Percentiles rank a stretch among this genome's conserved stretches.
Conservation (phyloP, 2,797 vertebrate genomes). For the Melanotaenia nigrans region DNA sequence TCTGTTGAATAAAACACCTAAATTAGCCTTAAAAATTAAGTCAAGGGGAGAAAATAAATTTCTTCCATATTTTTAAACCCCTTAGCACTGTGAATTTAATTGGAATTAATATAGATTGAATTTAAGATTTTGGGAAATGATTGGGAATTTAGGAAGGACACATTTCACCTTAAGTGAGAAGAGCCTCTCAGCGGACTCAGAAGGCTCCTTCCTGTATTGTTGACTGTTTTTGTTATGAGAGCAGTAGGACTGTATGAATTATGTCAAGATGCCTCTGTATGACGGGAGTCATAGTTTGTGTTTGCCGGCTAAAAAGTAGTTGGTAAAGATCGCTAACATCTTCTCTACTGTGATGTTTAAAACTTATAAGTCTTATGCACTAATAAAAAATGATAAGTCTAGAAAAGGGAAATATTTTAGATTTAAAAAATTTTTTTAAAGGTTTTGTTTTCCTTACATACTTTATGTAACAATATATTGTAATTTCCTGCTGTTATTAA, state of each 20-base stretch:
- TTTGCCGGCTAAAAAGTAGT: not conserved
- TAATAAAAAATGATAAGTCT: not conserved
- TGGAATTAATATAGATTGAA: not conserved
- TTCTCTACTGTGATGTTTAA: not conserved
- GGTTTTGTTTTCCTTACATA: too few relatives aligned
- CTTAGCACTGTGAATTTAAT: not conserved
- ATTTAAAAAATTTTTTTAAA: not conserved
- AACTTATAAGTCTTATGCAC: not conserved
- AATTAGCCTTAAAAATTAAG: not conserved
- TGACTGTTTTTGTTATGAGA: not conserved
- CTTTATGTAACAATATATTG: too few relatives aligned
- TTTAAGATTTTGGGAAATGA: not conserved
- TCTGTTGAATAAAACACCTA: constrained; percentile 3
- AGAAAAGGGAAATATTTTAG: not conserved
- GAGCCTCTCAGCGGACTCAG: constrained; percentile 12
- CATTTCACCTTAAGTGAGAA: constrained; percentile 22
- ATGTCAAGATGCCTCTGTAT: not conserved
- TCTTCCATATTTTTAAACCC: not conserved
- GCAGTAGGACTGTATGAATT: not conserved
- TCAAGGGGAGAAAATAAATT: not conserved
- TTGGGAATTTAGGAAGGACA: constrained; percentile 3
- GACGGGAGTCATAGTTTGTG: not conserved
- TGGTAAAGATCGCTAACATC: not conserved
- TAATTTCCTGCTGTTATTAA: too few relatives aligned
- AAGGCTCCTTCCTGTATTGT: not conserved